Evolutionary conservation across 1,140 invertebrate genomes (phyloP).

Genomic region (Drosophila arawakana): DNA sequence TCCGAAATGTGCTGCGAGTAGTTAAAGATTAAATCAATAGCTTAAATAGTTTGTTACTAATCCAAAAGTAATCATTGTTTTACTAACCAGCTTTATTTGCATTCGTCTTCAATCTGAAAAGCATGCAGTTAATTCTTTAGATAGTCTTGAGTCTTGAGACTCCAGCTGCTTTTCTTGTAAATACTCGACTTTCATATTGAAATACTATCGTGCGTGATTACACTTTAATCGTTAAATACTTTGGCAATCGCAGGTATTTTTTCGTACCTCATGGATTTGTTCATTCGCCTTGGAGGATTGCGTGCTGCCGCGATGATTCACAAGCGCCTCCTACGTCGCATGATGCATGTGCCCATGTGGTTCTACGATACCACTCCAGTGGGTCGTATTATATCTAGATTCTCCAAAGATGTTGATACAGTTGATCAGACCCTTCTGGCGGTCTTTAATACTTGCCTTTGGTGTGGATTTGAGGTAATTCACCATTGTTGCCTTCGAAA

Average conservation of each 20-base stretch:
- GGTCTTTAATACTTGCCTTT: too few species aligned
- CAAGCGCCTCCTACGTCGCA: not conserved
- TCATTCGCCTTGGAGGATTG: not conserved
- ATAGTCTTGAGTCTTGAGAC: too few species aligned
- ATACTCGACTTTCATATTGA: not conserved
- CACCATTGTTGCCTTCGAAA: too few species aligned
- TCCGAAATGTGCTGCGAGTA: not conserved
- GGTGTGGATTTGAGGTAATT: too few species aligned
- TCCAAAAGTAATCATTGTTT: too few species aligned
- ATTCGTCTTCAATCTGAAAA: too few species aligned
- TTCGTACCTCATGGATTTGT: not conserved
- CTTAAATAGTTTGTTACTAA: too few species aligned
- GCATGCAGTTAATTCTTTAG: too few species aligned
- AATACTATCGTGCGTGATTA: not conserved
- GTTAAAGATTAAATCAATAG: not conserved
- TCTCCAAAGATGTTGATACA: not conserved
- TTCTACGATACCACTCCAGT: constrained; percentile 1
- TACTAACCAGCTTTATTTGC: too few species aligned
- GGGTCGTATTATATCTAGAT: not conserved
- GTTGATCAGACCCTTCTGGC: too few species aligned
- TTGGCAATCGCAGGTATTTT: not conserved
- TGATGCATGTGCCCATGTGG: not conserved
- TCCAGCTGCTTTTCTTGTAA: too few species aligned
- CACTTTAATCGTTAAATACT: not conserved
- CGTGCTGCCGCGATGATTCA: not conserved